Percentiles rank a stretch among this genome's conserved stretches.
Conservation (phyloP, 2,888 invertebrate genomes). For the Alentia gelatinosa region DNA sequence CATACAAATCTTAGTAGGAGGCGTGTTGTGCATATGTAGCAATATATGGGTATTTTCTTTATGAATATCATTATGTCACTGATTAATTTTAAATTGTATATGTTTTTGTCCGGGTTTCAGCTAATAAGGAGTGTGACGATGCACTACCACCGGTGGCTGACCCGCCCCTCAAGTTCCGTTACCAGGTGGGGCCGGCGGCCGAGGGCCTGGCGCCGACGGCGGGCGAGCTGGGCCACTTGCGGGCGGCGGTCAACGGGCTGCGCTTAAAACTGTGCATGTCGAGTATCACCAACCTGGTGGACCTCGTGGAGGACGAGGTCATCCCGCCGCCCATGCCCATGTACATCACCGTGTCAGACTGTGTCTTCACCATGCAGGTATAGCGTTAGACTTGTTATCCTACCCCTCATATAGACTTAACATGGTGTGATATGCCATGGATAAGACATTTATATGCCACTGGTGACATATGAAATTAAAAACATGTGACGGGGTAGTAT, state of each 20-base stretch:
- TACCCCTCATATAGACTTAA: too few species aligned
- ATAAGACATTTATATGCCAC: background rate
- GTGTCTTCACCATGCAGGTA: conserved; percentile 71
- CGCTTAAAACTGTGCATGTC: conserved; percentile 82
- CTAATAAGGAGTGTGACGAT: conserved; percentile 11
- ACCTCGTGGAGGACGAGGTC: conserved; percentile 93
- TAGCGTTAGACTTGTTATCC: too few species aligned
- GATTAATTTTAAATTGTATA: too few species aligned
- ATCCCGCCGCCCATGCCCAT: conserved; percentile 90
- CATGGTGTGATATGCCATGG: background rate
- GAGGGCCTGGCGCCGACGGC: conserved; percentile 61
- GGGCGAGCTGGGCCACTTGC: conserved; percentile 67
- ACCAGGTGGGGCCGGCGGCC: conserved; percentile 61
- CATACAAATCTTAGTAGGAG: too few species aligned
- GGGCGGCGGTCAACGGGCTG: conserved; percentile 66
- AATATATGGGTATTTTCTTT: too few species aligned
- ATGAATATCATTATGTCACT: too few species aligned
- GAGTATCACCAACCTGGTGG: conserved; percentile 89
- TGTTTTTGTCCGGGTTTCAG: too few species aligned
- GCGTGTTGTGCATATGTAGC: too few species aligned
- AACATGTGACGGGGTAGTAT: too few species aligned
- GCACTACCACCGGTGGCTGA: background rate
- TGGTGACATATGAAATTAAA: too few species aligned
- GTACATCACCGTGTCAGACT: conserved; percentile 75
- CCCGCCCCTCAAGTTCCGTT: conserved; percentile 59